Evolutionary conservation across 2,888 invertebrate species (phyloP).

Genomic region (Brachyptera risi): DNA sequence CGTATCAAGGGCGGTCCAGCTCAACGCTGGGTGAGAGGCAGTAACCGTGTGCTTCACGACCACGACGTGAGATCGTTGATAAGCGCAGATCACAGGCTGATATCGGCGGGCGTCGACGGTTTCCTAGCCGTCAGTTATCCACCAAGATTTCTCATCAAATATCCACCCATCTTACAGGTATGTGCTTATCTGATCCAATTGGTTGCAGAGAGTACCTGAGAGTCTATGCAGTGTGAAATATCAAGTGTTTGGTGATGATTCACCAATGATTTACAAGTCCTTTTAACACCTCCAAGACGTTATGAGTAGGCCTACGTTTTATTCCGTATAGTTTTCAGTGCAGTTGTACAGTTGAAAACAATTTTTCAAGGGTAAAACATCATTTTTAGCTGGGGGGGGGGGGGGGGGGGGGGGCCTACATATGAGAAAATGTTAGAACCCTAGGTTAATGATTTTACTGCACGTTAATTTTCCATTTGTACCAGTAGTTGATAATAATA

Average conservation of each 20-base stretch:
- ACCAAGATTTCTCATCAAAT: slow-evolving; percentile 61
- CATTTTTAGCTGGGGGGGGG: neutral
- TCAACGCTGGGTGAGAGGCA: slow-evolving; percentile 72
- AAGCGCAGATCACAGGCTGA: slow-evolving; percentile 57
- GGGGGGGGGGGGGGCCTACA: no score
- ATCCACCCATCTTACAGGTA: slow-evolving; percentile 65
- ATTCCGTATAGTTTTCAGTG: no score
- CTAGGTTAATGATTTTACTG: no score
- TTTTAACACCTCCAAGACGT: neutral
- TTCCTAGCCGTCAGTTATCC: slow-evolving; percentile 70
- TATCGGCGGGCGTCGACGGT: slow-evolving; percentile 76
- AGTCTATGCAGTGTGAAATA: neutral
- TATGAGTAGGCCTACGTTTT: neutral
- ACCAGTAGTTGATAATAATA: no score
- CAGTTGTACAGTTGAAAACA: neutral
- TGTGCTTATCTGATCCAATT: neutral
- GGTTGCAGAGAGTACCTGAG: neutral
- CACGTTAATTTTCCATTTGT: no score
- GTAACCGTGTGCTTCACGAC: slow-evolving; percentile 74
- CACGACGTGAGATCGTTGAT: slow-evolving; percentile 80
- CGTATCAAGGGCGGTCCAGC: slow-evolving; percentile 47
- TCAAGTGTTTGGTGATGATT: neutral
- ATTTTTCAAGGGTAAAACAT: neutral
- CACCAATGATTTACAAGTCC: neutral
- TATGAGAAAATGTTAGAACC: no score